These are phyloP conservation scores for Byasa hedistus DNA, from an alignment of 2,888 invertebrate species.

Conservation along the genomic window DNA sequence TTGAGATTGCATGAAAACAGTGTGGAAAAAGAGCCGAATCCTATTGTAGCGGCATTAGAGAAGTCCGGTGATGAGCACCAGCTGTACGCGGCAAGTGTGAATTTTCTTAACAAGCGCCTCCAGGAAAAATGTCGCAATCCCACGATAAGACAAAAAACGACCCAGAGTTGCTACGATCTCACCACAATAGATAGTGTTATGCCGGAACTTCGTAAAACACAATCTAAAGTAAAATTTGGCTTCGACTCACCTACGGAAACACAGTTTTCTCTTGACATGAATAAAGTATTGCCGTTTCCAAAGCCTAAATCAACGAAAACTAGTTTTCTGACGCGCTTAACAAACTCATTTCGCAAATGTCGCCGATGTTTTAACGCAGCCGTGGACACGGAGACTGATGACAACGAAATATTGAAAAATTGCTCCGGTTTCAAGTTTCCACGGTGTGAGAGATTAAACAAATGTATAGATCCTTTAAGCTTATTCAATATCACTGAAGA, in stretches of 20 bases:
- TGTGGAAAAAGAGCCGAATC: conserved; percentile 21
- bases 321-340: conserved; percentile 52
- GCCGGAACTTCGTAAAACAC: conserved; percentile 24
- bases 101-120: conserved; percentile 62
- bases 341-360: conserved; percentile 52
- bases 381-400: conserved; percentile 38
- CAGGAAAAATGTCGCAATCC: conserved; percentile 48
- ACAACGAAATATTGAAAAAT: conserved; percentile 41
- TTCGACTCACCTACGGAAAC: conserved; percentile 28
- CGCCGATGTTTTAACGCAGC: conserved; percentile 39
- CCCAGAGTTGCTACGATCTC: conserved; percentile 56
- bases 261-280: conserved; percentile 52
- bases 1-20: conserved; percentile 33
- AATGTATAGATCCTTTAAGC: conserved; percentile 41
- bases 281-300: conserved; percentile 67
- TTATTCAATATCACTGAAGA: conserved; percentile 56
- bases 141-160: conserved; percentile 36
- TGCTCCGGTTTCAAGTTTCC: conserved; percentile 60
- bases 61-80: conserved; percentile 52
- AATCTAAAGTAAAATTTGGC: conserved; percentile 24
- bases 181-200: conserved; percentile 26
- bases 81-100: conserved; percentile 65
- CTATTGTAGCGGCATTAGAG: conserved; percentile 33
- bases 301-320: conserved; percentile 56
- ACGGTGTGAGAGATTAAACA: conserved; percentile 46